Base-by-base conservation (phyloP, 2,888 invertebrate genomes). In the Agrilus cyanescens region DNA sequence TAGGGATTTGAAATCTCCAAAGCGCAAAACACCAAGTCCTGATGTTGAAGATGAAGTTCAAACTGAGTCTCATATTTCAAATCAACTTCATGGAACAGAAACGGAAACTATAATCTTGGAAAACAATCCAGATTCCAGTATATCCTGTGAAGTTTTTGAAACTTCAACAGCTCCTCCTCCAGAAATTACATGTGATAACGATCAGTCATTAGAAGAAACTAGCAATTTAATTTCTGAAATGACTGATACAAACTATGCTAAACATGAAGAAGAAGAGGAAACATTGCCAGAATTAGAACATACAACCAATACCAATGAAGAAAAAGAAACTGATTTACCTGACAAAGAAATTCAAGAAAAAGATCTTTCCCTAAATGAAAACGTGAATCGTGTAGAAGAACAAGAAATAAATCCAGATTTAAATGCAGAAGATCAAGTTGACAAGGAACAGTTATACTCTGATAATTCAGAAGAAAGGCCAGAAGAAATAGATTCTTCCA, bases 1-100 rank as follows among this genome's bases (percentile, higher is more conserved):
- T 32, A 36, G 49, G 3, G 57, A 58, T 37, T 51, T 51, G 30
- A 50, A 46, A 40, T 55, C 59, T 32, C 57, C 59, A 13, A 63
- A 64, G 53, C 54, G 62, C n/a, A 57, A 54, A 47, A 58, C 61
- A 14, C 60, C 59, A 32, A 59, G 58, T 50, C 60, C 60, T 20
- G 37, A 40, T 16, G 4, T 34, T 4, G 32, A 47, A 16, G 44
- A 43, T 14, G 48, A 50, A 25, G 10, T 25, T 25, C 25, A 25
- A 25, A 25, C 25, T 10, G 25, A 25, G 25, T 10, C 25, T 4
- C 1, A 10, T 10, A 4, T 39, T 32, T 50, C 36, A 8, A 40
- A 37, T 12, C 15, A 12, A 14, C 25, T 35, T 12, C 34, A 44
- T 29, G 14, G 2, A 25, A n/a, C 38, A 25, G 2, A 31, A 6